Percentiles rank a stretch among this genome's conserved stretches.
Evolutionary conservation across 2,888 invertebrate species (phyloP).

Genomic region (Cantharis rufa): DNA sequence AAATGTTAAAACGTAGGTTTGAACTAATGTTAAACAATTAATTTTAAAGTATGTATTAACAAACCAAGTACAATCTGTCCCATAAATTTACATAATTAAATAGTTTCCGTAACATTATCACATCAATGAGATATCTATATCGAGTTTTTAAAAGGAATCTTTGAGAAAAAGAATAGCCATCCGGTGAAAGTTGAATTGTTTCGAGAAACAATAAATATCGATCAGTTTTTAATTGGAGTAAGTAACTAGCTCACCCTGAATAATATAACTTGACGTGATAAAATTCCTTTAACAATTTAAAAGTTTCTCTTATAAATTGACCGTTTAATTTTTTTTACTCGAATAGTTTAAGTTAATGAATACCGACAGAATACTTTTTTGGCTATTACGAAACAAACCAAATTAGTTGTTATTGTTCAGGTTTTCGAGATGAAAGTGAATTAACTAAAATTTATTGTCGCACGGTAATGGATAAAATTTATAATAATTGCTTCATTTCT

Average conservation of each 20-base stretch:
- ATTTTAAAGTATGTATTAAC: conserved; percentile 18
- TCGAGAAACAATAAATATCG: conserved; percentile 53
- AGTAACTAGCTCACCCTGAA: conserved; percentile 48
- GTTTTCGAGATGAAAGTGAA: neutral
- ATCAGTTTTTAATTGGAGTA: conserved; percentile 56
- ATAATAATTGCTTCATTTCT: neutral
- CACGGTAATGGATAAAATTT: neutral
- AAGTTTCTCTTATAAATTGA: neutral
- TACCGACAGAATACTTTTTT: neutral
- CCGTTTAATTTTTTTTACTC: neutral
- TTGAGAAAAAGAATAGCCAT: conserved; percentile 18
- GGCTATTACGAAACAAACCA: neutral
- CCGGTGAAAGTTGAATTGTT: conserved; percentile 40
- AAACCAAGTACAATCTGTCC: conserved; percentile 6
- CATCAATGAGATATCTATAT: conserved; percentile 46
- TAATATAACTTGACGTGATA: neutral
- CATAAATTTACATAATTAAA: conserved; percentile 25
- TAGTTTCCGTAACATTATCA: conserved; percentile 38
- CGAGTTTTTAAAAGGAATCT: conserved; percentile 34
- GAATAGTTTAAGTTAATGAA: neutral
- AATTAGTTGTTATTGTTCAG: neutral
- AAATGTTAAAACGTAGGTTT: neutral
- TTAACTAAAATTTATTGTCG: neutral
- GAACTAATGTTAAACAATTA: conserved; percentile 18
- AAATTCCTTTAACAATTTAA: neutral